Evolutionary conservation across 2,888 invertebrate genomes (phyloP), one percentile per base, ranked within the genome.

Genomic region (Cephalotes varians): DNA sequence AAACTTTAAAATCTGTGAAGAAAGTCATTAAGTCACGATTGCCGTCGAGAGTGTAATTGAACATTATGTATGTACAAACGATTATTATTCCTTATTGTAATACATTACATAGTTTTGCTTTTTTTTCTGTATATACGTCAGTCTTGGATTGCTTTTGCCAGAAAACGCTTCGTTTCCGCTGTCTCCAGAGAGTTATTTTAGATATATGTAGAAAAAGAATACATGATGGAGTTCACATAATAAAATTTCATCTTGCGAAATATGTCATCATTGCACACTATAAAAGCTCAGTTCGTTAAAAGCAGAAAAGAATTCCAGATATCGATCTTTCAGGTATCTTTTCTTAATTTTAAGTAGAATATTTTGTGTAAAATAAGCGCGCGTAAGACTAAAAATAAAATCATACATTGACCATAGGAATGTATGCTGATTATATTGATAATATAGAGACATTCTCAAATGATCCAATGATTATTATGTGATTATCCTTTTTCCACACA

Each of bases 11-110:
- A 88, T 90, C 88, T 86, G 86, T 86, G 85, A 88, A 86, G 89
- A 83, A 89, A 83, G n/a, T 72, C 54, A 91, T 93, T 94, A 94
- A 94, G 94, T 94, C 94, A 92, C 94, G 91, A 92, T 93, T 93
- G 94, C 94, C 93, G 91, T 93, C 91, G 90, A 92, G 91, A 92
- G 92, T 92, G 92, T 93, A 93, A 93, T 93, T 94, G 92, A 93
- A 93, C 94, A 92, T 93, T 94, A 94, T 94, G 88, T 94, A 94
- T 94, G 88, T 94, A 94, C 94, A 94, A 94, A 93, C 93, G 90
- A 93, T 93, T 92, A 92, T 90, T 93, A 93, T 88, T 94, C 90
- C 91, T 92, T 93, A 92, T 90, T 91, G 92, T 93, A 93, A 93
- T 93, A 93, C 93, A 93, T 92, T 93, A 93, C 92, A 92, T 93